phyloP scores from a whole-genome alignment of 2,797 vertebrate species.

The Taenioides sp. region DNA sequence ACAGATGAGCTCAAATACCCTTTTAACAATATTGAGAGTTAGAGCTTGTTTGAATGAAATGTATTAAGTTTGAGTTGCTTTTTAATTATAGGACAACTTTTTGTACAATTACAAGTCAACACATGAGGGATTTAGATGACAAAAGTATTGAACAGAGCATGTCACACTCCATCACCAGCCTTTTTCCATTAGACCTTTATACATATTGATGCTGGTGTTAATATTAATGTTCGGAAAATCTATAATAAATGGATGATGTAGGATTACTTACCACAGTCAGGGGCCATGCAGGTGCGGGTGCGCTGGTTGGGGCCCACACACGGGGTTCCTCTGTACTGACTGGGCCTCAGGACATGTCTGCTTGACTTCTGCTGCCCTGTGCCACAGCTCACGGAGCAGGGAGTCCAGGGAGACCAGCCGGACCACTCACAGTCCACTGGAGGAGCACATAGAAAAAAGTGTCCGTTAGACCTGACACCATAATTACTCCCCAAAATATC shows the following conservation, averaged over 20 bases:
- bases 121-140: no score
- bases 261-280: slow-evolving; percentile 74
- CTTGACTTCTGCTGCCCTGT: slow-evolving; percentile 65
- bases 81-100: no score
- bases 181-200: not conserved
- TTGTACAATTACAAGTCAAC: no score
- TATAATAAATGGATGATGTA: not conserved
- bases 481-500: no score
- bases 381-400: slow-evolving; percentile 80
- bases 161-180: not conserved
- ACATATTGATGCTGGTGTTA: not conserved
- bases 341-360: slow-evolving; percentile 51
- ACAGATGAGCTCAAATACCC: no score
- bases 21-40: no score
- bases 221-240: not conserved
- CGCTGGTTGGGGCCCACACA: slow-evolving; percentile 68
- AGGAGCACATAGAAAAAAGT: not conserved
- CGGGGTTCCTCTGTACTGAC: slow-evolving; percentile 65
- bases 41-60: no score
- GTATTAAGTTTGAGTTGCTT: no score
- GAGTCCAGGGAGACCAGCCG: slow-evolving; percentile 77
- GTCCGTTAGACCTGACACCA: not conserved
- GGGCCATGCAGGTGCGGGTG: slow-evolving; percentile 58
- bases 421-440: slow-evolving; percentile 83
- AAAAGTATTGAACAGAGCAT: not conserved